phyloP scores from a whole-genome alignment of 2,888 invertebrate species.

The Amaurobius ferox region DNA sequence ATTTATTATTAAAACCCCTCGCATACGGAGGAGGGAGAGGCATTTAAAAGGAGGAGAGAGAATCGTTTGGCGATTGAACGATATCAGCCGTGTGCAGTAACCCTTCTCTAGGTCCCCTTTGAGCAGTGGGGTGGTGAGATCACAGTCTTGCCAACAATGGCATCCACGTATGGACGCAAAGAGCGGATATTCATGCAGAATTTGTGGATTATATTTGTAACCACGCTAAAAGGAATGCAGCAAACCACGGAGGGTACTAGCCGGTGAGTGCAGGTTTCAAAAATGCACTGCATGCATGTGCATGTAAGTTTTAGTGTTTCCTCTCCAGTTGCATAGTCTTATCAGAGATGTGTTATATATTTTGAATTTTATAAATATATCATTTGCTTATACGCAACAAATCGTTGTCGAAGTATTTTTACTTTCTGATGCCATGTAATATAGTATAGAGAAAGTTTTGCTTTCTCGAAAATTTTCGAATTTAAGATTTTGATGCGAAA shows the following conservation, averaged over 20 bases:
- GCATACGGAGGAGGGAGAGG: background rate
- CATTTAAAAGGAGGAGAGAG: slow-evolving; percentile 7
- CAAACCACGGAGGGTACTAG: background rate
- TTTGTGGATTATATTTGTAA: background rate
- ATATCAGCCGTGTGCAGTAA: slow-evolving; percentile 7
- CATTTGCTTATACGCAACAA: no score
- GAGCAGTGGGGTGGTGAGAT: slow-evolving; percentile 26
- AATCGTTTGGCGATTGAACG: slow-evolving; percentile 13
- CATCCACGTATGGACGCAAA: background rate
- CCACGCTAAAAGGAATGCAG: background rate
- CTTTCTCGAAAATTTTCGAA: no score
- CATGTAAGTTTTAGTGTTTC: no score
- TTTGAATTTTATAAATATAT: no score
- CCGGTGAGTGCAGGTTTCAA: no score
- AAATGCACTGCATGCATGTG: no score
- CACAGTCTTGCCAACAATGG: slow-evolving; percentile 45
- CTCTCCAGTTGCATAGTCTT: no score
- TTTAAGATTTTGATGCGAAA: no score
- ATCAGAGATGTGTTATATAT: no score
- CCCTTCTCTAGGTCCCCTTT: slow-evolving; percentile 1
- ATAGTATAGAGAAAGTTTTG: no score
- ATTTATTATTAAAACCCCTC: slow-evolving; percentile 11
- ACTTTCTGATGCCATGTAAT: no score
- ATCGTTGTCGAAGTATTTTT: no score
- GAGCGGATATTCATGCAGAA: background rate